phyloP scores from a whole-genome alignment of 2,888 invertebrate genomes.

The Erebia aethiops region DNA sequence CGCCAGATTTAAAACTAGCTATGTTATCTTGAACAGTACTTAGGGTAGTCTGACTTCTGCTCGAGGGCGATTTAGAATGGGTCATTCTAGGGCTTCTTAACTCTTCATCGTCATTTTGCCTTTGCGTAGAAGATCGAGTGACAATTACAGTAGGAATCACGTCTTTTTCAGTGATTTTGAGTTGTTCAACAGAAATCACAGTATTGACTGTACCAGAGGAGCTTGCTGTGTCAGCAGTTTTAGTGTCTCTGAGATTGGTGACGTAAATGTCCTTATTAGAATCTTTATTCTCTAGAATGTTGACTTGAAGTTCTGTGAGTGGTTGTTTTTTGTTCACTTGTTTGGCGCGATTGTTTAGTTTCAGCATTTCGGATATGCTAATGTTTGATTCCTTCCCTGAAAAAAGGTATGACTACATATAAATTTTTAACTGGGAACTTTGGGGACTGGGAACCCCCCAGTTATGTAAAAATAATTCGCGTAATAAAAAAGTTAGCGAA shows the following conservation, averaged over 20 bases:
- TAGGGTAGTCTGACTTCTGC: constrained; percentile 66
- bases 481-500: no score
- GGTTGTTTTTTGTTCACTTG: constrained; percentile 57
- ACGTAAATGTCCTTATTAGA: constrained; percentile 50
- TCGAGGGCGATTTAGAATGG: constrained; percentile 67
- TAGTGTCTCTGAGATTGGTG: constrained; percentile 59
- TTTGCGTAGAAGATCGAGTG: constrained; percentile 45
- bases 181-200: constrained; percentile 58
- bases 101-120: constrained; percentile 34
- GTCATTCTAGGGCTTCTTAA: constrained; percentile 44
- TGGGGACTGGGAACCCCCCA: no score
- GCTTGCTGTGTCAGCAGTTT: constrained; percentile 59
- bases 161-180: constrained; percentile 47
- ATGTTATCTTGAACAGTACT: constrained; percentile 71
- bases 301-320: constrained; percentile 61
- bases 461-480: no score
- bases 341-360: constrained; percentile 57
- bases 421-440: no score
- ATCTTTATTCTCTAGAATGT: constrained; percentile 51
- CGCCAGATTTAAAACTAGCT: constrained; percentile 62
- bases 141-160: constrained; percentile 55
- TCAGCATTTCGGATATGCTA: constrained; percentile 65
- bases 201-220: constrained; percentile 64
- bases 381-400: constrained; percentile 69
- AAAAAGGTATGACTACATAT: constrained; percentile 34